Base-by-base conservation (phyloP, 2,113 vertebrate species). In the Hiodon tergisus region DNA sequence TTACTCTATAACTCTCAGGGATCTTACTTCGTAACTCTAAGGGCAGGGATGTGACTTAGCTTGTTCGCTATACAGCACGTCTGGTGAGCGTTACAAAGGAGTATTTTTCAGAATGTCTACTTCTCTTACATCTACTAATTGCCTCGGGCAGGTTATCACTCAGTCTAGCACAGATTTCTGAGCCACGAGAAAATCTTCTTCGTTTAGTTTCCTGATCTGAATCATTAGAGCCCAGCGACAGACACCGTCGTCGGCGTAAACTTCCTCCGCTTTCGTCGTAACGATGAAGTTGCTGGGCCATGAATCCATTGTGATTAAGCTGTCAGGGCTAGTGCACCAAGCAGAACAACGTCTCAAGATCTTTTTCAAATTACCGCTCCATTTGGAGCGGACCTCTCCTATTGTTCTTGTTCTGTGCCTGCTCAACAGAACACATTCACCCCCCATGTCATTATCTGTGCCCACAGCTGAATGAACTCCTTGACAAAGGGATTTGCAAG, bases 401-500 rank as follows among this genome's bases (percentile, higher is more conserved):
- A 76, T 83, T 83, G 77, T 83, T 79, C 78, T 83, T 76, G 74
- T 78, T 54, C 78, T 54, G 14, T 77, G 79, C 75, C 72, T 76
- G 54, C 74, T 86, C 70, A 14, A 17, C 71, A 67, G 3, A 60
- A 81, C 4, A 73, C 79, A 77, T 79, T 81, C 84, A 84, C 83
- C 82, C 84, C 78, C 76, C 77, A 76, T 81, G 81, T 87, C 83
- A 83, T 83, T 81, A 81, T 78, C 83, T 79, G 72, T 77, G 79
- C 77, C 80, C 82, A 80, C 85, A 87, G 82, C 82, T 81, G 81
- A 84, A 77, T 57, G 76, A 87, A 79, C 69, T 83, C 78, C 80
- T 78, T 83, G 70, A 85, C 73, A 78, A 81, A 87, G 0, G 76
- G 75, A 62, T 74, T 78, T 77, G 63, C 70, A 82, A 69, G 53